These are phyloP conservation scores for Toxostoma redivivum DNA, from an alignment of 2,113 vertebrate genomes.

Conservation along the genomic window DNA sequence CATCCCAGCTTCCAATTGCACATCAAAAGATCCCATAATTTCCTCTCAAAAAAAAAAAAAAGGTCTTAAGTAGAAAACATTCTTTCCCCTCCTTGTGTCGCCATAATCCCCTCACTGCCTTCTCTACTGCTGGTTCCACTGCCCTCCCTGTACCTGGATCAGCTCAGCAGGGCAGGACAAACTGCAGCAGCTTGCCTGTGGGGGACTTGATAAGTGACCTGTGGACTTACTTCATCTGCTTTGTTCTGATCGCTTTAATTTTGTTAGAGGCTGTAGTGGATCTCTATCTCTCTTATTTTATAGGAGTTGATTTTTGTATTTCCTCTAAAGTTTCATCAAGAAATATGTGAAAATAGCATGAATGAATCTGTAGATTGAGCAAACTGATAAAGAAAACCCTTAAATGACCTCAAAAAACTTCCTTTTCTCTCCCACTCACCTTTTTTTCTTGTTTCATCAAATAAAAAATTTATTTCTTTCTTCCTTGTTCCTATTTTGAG, in stretches of 20 bases:
- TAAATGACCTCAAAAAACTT: not conserved
- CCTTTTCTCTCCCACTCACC: not conserved
- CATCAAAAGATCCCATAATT: not conserved
- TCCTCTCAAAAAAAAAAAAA: not conserved
- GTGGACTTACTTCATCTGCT: not conserved
- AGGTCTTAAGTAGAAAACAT: not conserved
- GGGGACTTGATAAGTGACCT: not conserved
- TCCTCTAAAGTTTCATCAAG: not conserved
- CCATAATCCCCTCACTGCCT: not conserved
- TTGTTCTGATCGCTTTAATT: not conserved
- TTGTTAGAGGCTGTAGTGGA: not conserved
- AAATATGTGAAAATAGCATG: not conserved
- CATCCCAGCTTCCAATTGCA: not conserved
- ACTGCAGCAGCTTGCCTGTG: not conserved
- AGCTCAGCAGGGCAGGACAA: not conserved
- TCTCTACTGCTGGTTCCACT: not conserved
- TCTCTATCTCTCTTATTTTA: not conserved
- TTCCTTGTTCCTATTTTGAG: not conserved
- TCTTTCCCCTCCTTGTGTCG: not conserved
- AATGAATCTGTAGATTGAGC: not conserved
- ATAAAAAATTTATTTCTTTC: not conserved
- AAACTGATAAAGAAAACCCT: not conserved
- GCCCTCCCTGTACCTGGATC: not conserved
- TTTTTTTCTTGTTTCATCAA: not conserved
- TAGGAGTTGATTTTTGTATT: not conserved